A percentile compares a stretch with the other conserved stretches of the same genome.
Evolutionary conservation across 1,140 invertebrate genomes (phyloP).

Genomic region (Linepithema humile): DNA sequence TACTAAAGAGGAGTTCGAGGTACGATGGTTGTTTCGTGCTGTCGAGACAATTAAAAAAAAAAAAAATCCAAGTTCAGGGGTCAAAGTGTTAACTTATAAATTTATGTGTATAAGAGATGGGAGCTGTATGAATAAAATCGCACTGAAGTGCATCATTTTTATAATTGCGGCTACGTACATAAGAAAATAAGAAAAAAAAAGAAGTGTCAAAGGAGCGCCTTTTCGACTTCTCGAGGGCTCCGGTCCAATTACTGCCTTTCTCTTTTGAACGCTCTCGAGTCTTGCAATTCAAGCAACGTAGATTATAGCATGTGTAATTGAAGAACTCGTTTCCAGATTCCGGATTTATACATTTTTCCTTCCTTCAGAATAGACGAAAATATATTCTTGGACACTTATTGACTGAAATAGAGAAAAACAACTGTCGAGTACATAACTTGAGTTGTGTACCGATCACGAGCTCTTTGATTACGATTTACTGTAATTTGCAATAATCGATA

Average conservation of each 20-base stretch:
- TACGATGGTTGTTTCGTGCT: conserved; percentile 37
- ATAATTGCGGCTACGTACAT: conserved; percentile 65
- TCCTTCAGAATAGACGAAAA: not conserved
- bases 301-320: not conserved
- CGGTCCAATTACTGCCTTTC: conserved; percentile 19
- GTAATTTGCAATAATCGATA: conserved; percentile 12
- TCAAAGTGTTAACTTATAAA: conserved; percentile 68
- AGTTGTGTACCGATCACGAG: not conserved
- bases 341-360: not conserved
- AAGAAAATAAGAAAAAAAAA: not conserved
- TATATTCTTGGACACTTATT: not conserved
- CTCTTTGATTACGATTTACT: not conserved
- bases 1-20: conserved; percentile 58
- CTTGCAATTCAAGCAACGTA: not conserved
- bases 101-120: conserved; percentile 53
- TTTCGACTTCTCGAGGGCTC: not conserved
- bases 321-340: not conserved
- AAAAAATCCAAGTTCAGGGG: conserved; percentile 32
- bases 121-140: conserved; percentile 43
- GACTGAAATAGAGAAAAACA: not conserved
- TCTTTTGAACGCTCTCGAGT: not conserved
- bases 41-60: conserved; percentile 1
- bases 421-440: not conserved
- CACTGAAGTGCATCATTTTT: conserved; percentile 41
- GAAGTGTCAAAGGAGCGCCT: not conserved